Evolutionary conservation across 2,113 vertebrate genomes (phyloP), one percentile per base, ranked within the genome.

Genomic region (Pygoscelis adeliae): DNA sequence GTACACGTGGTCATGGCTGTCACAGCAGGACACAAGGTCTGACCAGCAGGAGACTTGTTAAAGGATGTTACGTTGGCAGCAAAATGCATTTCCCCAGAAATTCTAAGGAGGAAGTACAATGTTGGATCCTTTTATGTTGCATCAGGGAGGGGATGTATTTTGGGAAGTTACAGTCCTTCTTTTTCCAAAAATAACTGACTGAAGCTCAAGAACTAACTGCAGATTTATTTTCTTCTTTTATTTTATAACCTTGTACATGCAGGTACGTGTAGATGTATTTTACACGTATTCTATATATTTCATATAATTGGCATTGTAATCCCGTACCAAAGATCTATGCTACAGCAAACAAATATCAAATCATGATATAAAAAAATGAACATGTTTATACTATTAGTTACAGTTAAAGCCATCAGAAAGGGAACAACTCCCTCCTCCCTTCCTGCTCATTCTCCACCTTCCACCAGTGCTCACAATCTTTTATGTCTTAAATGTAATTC

Each of bases 1-100:
- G 96, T 88, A 96, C 95, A 97, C 97, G 97, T 78, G 96, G 95
- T 97, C 98, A 94, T 97, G 98, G 97, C 96, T 98, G 97, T 97
- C 97, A 91, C 95, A 93, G 98, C 97, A 79, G 97, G 97, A 97
- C 90, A 96, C 83, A 89, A 97, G 96, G 81, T 90, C 70, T 22
- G 21, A 94, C 61, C 98, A 97, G 97, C 97, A 93, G 97, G 97
- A 98, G 96, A 95, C 92, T 97, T 96, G 97, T 96, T 98, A 97
- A 98, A 97, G 97, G 97, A 98, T 89, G 92, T 94, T 97, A 97
- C 1, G 34, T 91, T 63, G 94, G 94, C 95, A 97, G 95, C 82
- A 94, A 96, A 96, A 97, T 92, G 95, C 90, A 77, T 94, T 96
- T 97, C 76, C 78, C 87, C 94, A 97, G 93, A 94, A 93, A 88